A percentile compares a stretch with the other conserved stretches of the same genome.
Evolutionary conservation across 2,113 vertebrate genomes (phyloP).

Genomic region (Ammodramus savannarum): DNA sequence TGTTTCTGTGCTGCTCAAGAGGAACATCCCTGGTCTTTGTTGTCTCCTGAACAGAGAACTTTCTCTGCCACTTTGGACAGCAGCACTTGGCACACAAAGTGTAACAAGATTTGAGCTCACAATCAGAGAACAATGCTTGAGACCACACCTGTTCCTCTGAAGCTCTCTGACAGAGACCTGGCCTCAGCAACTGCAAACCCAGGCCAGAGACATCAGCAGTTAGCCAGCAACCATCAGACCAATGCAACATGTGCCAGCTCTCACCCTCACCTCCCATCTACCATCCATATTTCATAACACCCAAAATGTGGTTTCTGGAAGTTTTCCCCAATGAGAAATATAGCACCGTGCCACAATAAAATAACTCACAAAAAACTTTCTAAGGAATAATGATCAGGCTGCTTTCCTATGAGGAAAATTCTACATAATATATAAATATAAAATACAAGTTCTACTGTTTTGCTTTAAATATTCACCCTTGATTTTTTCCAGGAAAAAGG

Average conservation of each 20-base stretch:
- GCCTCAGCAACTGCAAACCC: neutral
- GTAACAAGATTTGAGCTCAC: neutral
- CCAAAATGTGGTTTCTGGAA: neutral
- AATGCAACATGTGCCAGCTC: neutral
- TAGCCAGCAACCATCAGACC: neutral
- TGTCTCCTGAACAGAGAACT: neutral
- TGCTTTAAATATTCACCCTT: neutral
- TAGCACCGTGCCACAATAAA: neutral
- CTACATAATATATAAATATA: neutral
- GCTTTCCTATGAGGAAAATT: neutral
- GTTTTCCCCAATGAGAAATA: neutral
- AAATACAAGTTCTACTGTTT: neutral
- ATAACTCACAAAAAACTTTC: neutral
- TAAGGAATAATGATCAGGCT: neutral
- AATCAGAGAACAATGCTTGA: accelerated
- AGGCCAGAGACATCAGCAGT: neutral
- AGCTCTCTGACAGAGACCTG: neutral
- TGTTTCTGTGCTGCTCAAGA: neutral
- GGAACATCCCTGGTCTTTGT: neutral
- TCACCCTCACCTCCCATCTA: neutral
- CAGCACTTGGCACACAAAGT: neutral
- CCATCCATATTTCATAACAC: neutral
- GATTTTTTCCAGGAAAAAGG: neutral
- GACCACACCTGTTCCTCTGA: neutral
- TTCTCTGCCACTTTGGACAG: neutral